Conservation (phyloP, 1,140 invertebrate species). For the Trypoxylus dichotomus region DNA sequence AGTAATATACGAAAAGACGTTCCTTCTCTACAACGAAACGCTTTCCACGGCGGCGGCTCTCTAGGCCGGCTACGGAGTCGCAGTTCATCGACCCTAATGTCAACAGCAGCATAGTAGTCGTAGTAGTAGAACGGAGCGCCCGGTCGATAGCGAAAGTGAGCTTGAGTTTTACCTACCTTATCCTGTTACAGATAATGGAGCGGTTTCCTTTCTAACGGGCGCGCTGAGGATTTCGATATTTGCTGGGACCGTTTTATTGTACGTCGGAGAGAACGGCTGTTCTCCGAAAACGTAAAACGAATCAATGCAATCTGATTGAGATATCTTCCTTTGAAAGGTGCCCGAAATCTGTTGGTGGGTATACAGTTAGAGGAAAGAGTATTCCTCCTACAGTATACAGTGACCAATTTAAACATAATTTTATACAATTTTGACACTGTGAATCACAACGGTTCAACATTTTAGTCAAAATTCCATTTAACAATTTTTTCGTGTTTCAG, state of each 20-base stretch:
- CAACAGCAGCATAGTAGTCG: not conserved
- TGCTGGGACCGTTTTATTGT: not conserved
- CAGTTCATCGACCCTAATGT: not conserved
- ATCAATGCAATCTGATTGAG: too few relatives aligned
- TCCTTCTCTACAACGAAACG: not conserved
- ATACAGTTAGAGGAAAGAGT: too few relatives aligned
- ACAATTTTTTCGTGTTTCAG: too few relatives aligned
- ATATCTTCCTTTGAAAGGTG: too few relatives aligned
- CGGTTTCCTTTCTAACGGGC: not conserved
- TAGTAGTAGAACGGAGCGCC: not conserved
- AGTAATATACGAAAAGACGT: too few relatives aligned
- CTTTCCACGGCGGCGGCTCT: not conserved
- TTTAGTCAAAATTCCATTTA: too few relatives aligned
- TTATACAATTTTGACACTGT: too few relatives aligned
- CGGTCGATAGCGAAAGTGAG: slow-evolving; percentile 5
- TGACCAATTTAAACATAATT: too few relatives aligned
- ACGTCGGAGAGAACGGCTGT: not conserved
- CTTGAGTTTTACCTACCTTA: not conserved
- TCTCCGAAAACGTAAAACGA: too few relatives aligned
- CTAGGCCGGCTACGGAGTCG: not conserved
- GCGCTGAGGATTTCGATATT: not conserved
- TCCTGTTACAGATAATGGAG: not conserved
- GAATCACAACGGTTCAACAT: too few relatives aligned
- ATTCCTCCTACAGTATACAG: too few relatives aligned
- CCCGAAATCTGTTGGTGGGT: too few relatives aligned